Conservation (phyloP, 35 echinoderm and acorn worm genomes). For the Diadema setosum region DNA sequence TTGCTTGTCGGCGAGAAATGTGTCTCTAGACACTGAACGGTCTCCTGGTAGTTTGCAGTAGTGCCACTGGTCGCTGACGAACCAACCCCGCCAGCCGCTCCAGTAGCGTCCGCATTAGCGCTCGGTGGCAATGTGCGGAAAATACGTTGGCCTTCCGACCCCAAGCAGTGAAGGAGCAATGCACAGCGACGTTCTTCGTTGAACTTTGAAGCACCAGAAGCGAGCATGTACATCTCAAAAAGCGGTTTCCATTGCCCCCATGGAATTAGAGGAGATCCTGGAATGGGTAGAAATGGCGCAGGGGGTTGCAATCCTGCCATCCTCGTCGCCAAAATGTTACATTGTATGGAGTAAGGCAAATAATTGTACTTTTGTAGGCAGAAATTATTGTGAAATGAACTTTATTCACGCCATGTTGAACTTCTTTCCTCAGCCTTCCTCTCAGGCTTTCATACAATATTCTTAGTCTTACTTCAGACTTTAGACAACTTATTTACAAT, state of each 20-base stretch:
- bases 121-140: neutral
- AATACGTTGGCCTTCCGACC: constrained; percentile 42
- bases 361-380: too few relatives aligned
- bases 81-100: neutral
- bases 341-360: too few relatives aligned
- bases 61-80: neutral
- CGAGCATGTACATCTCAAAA: constrained; percentile 56
- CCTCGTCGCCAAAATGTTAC: neutral
- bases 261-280: constrained; percentile 42
- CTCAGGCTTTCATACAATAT: too few relatives aligned
- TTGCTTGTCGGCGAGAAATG: constrained; percentile 21
- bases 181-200: constrained; percentile 14
- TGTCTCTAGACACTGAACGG: neutral
- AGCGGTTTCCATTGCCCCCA: constrained; percentile 29
- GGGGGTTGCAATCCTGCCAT: neutral
- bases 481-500: too few relatives aligned
- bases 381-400: too few relatives aligned
- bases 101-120: too few relatives aligned
- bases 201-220: neutral
- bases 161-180: constrained; percentile 56
- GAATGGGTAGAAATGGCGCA: constrained; percentile 35
- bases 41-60: neutral
- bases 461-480: too few relatives aligned
- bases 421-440: neutral
- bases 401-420: too few relatives aligned